A percentile compares a stretch with the other conserved stretches of the same genome.
Conservation (phyloP, 2,888 invertebrate genomes). For the Fabriciana adippe region DNA sequence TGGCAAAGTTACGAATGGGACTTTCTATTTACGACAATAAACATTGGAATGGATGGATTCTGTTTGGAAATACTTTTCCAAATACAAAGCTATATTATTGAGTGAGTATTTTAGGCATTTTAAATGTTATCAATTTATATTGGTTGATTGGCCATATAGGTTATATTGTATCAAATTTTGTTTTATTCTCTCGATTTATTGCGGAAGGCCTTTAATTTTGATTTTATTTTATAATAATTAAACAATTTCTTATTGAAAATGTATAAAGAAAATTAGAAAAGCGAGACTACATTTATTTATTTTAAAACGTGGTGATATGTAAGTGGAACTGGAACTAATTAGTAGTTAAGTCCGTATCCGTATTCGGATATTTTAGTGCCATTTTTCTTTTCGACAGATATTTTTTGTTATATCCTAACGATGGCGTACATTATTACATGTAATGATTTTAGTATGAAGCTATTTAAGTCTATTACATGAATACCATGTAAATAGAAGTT, state of each 20-base stretch:
- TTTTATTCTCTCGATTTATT: no score
- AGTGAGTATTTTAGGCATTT: no score
- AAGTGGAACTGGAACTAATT: conserved; percentile 21
- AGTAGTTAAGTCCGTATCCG: conserved; percentile 25
- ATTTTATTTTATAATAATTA: no score
- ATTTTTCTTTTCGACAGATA: conserved; percentile 24
- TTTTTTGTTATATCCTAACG: conserved; percentile 2
- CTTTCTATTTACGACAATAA: conserved; percentile 15
- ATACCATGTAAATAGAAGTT: conserved; percentile 29
- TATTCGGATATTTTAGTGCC: conserved; percentile 29
- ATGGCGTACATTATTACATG: conserved; percentile 20
- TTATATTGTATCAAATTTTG: no score
- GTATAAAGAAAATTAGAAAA: not conserved
- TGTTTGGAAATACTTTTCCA: not conserved
- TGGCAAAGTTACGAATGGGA: not conserved
- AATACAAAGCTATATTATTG: no score
- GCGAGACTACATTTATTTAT: not conserved
- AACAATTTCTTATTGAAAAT: not conserved
- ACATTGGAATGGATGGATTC: conserved; percentile 7
- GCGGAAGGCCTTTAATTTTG: no score
- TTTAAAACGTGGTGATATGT: conserved; percentile 22
- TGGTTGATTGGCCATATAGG: no score
- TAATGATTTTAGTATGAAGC: conserved; percentile 7
- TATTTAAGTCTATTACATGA: not conserved
- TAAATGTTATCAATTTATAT: no score